Conservation (phyloP, 2,888 invertebrate genomes). For the Pachliopta kotzebuea region DNA sequence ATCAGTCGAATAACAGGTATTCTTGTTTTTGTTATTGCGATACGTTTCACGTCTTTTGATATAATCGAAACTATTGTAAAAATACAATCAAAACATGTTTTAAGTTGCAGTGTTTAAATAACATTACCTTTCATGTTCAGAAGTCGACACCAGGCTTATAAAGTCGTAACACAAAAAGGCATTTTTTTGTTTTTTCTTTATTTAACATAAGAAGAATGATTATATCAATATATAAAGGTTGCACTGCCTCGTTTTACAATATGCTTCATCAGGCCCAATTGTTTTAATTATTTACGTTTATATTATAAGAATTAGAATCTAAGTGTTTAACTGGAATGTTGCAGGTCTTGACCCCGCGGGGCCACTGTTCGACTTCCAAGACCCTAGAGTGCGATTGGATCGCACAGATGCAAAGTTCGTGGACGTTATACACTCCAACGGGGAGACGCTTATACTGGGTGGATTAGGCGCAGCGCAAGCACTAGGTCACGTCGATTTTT, state of each 20-base stretch:
- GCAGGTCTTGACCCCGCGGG: conserved; percentile 93
- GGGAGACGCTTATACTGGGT: conserved; percentile 94
- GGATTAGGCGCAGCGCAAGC: conserved; percentile 95
- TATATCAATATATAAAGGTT: too few species aligned
- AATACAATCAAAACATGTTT: too few species aligned
- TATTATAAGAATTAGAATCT: too few species aligned
- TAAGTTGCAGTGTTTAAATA: too few species aligned
- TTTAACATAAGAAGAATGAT: too few species aligned
- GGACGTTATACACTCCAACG: conserved; percentile 96
- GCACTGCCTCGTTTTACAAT: too few species aligned
- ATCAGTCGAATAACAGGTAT: conserved; percentile 92
- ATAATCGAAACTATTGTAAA: not conserved
- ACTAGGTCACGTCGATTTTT: conserved; percentile 95
- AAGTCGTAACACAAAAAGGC: too few species aligned
- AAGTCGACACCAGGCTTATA: too few species aligned
- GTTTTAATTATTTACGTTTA: too few species aligned
- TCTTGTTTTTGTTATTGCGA: not conserved
- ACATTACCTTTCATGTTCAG: too few species aligned
- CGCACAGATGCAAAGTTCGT: conserved; percentile 92
- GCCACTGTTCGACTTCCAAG: conserved; percentile 94
- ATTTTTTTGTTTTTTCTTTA: too few species aligned
- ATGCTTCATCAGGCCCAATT: too few species aligned
- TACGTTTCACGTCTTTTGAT: not conserved
- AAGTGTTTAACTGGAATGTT: conserved; percentile 29
- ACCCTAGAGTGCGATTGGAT: conserved; percentile 90